A percentile compares a stretch with the other conserved stretches of the same genome.
Evolutionary conservation across 1,140 invertebrate species (phyloP).

Genomic region (Anastrepha obliqua): DNA sequence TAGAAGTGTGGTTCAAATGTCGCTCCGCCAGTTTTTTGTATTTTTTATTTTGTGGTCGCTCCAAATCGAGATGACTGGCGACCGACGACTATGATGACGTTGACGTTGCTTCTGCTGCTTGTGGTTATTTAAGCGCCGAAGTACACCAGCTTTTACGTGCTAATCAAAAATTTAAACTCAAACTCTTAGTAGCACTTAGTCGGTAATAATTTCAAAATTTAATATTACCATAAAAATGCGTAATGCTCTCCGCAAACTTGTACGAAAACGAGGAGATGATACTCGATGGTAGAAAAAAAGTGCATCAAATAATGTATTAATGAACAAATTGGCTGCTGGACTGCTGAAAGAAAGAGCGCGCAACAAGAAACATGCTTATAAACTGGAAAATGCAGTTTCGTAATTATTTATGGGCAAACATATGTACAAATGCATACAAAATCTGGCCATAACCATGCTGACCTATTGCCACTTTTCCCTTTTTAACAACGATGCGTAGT

Average conservation of each 20-base stretch:
- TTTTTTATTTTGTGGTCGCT: background rate
- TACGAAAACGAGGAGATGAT: background rate
- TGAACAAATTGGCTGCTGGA: background rate
- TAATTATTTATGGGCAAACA: no score
- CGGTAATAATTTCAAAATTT: conserved; percentile 2
- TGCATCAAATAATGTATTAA: conserved; percentile 11
- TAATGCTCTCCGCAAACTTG: background rate
- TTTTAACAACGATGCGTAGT: background rate
- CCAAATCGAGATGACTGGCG: background rate
- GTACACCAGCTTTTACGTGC: background rate
- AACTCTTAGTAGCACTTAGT: background rate
- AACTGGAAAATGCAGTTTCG: conserved; percentile 31
- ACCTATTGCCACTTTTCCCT: conserved; percentile 4
- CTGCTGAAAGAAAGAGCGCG: background rate
- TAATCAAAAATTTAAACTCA: conserved; percentile 2
- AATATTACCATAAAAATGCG: conserved; percentile 34
- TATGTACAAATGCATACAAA: background rate
- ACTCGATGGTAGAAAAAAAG: background rate
- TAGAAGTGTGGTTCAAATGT: conserved; percentile 13
- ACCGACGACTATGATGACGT: background rate
- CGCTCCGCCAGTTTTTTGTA: background rate
- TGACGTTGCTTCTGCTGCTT: background rate
- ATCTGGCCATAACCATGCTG: conserved; percentile 3
- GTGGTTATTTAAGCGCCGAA: background rate
- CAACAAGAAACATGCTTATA: background rate